phyloP scores from a whole-genome alignment of 2,888 invertebrate genomes.

The Drosophila koepferae region DNA sequence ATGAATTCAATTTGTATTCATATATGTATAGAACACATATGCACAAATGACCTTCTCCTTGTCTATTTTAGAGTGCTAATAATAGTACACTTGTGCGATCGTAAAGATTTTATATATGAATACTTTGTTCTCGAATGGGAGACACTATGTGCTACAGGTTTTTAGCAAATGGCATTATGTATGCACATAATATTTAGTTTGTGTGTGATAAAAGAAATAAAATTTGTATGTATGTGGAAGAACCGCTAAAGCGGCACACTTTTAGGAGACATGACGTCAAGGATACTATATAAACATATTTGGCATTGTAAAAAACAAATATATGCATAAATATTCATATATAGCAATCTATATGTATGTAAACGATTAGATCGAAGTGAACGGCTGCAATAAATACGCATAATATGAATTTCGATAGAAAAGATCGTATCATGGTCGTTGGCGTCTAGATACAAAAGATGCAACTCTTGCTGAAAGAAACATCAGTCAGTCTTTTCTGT shows the following conservation, averaged over 20 bases:
- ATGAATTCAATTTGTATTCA: not conserved
- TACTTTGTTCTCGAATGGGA: not conserved
- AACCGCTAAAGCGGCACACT: not conserved
- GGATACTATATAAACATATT: slow-evolving; percentile 1
- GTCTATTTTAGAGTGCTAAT: slow-evolving; percentile 5
- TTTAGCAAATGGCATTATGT: not conserved
- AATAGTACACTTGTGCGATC: slow-evolving; percentile 4
- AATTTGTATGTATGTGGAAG: not conserved
- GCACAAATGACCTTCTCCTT: slow-evolving; percentile 6
- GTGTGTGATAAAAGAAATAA: not conserved
- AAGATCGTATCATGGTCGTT: slow-evolving; percentile 11
- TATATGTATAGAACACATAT: not conserved
- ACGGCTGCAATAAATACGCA: slow-evolving; percentile 37
- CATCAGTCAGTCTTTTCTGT: slow-evolving; percentile 36
- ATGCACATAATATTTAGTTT: not conserved
- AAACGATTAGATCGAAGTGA: slow-evolving; percentile 40
- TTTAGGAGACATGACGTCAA: slow-evolving; percentile 9
- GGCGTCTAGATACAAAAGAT: slow-evolving; percentile 4
- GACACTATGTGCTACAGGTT: not conserved
- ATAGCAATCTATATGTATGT: slow-evolving; percentile 18
- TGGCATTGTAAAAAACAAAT: not conserved
- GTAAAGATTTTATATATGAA: not conserved
- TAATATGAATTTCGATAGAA: not conserved
- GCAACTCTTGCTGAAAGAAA: not conserved
- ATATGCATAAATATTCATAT: not conserved